These are phyloP conservation scores for Gavialis gangeticus DNA, from an alignment of 2,113 vertebrate genomes.

Conservation along the genomic window DNA sequence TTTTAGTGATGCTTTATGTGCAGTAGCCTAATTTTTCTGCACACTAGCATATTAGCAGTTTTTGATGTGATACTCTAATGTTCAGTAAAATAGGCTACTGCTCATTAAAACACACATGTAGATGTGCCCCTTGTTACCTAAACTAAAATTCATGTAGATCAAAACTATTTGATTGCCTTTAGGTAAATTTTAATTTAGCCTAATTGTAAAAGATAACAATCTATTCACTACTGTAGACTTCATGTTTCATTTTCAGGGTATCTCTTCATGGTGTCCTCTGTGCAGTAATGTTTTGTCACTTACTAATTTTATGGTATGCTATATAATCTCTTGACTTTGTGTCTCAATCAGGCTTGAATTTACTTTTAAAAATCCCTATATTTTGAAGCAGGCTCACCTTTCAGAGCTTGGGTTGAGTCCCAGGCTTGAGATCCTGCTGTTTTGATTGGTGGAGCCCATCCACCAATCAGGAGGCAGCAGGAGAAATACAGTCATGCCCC, in stretches of 20 bases:
- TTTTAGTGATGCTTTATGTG: no score
- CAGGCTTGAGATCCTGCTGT: no score
- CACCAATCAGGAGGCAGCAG: no score
- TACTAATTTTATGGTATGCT: background rate
- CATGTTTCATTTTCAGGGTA: background rate
- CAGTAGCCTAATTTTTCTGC: no score
- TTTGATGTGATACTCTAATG: no score
- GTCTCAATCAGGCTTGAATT: conserved; percentile 20
- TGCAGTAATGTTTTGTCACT: background rate
- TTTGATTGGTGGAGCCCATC: no score
- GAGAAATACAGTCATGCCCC: no score
- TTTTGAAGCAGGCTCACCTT: background rate
- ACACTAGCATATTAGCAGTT: no score
- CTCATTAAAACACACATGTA: background rate
- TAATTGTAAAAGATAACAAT: background rate
- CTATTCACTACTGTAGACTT: background rate
- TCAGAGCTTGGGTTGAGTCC: no score
- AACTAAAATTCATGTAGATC: background rate
- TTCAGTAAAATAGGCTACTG: no score
- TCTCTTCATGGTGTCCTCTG: background rate
- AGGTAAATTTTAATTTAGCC: background rate
- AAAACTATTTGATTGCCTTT: background rate
- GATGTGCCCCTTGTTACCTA: background rate
- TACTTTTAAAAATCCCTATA: conserved; percentile 46
- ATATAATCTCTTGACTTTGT: conserved; percentile 28